A percentile compares a stretch with the other conserved stretches of the same genome.
Evolutionary conservation across 2,888 invertebrate species (phyloP).

Genomic region (Dryadula phaetusa): DNA sequence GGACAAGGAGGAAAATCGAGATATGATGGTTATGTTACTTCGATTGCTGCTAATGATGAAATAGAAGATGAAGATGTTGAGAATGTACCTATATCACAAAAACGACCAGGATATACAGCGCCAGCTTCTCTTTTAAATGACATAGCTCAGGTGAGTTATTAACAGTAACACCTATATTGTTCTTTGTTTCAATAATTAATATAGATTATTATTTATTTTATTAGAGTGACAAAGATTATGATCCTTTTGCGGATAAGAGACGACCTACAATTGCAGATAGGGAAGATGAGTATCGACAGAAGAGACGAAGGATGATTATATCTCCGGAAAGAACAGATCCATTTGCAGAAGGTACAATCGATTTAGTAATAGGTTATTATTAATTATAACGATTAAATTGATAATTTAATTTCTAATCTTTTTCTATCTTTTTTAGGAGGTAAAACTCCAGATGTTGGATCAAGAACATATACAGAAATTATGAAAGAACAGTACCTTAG

Average conservation of each 20-base stretch:
- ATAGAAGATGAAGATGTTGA: conserved; percentile 97
- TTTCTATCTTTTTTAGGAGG: conserved; percentile 92
- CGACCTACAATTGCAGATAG: conserved; percentile 97
- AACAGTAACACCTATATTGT: not conserved
- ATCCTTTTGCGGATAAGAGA: conserved; percentile 96
- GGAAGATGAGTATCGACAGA: conserved; percentile 98
- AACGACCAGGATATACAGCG: conserved; percentile 92
- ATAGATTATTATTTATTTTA: conserved; percentile 42
- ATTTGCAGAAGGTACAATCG: conserved; percentile 95
- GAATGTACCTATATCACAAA: conserved; percentile 88
- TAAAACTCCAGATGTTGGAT: conserved; percentile 98
- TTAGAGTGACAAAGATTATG: conserved; percentile 95
- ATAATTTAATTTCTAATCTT: not conserved
- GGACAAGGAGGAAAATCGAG: conserved; percentile 87
- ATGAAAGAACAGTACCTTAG: conserved; percentile 97
- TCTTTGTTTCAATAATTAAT: not conserved
- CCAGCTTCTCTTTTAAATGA: conserved; percentile 95
- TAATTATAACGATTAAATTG: not conserved
- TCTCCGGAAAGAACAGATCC: conserved; percentile 99
- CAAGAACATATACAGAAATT: conserved; percentile 97
- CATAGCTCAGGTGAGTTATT: conserved; percentile 89
- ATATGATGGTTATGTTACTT: conserved; percentile 97
- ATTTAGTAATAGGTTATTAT: not conserved
- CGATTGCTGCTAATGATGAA: conserved; percentile 98
- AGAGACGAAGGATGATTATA: conserved; percentile 94